phyloP scores from a whole-genome alignment of 2,113 vertebrate species.

The Sinocyclocheilus anophthalmus region DNA sequence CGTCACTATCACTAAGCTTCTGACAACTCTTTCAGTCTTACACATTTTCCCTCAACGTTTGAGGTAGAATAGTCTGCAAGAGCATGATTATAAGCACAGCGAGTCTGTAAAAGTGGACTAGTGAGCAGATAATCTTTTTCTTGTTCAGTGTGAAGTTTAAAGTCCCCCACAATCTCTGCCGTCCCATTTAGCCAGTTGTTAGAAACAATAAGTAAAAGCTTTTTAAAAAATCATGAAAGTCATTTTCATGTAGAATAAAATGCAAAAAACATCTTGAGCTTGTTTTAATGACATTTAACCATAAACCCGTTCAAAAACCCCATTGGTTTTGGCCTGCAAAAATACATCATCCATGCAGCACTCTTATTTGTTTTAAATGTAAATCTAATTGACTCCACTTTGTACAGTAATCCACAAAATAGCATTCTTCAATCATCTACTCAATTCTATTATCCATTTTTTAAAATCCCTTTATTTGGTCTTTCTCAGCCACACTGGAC shows the following conservation, averaged over 20 bases:
- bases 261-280: too few species aligned
- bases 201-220: too few species aligned
- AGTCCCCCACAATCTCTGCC: too few species aligned
- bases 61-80: not conserved
- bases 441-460: not conserved
- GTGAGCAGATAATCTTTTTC: not conserved
- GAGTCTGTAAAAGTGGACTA: not conserved
- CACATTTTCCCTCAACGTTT: not conserved
- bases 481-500: conserved; percentile 78
- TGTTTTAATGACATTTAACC: too few species aligned
- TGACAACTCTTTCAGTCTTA: not conserved
- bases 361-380: not conserved
- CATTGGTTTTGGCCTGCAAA: not conserved
- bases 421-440: not conserved
- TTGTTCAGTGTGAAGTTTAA: too few species aligned
- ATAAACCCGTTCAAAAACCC: too few species aligned
- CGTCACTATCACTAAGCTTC: not conserved
- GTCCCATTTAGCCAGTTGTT: too few species aligned
- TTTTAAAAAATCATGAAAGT: too few species aligned
- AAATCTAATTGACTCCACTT: not conserved
- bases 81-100: not conserved
- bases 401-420: not conserved
- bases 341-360: not conserved
- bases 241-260: too few species aligned
- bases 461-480: not conserved